Percentiles rank a stretch among this genome's conserved stretches.
Evolutionary conservation across 1,140 invertebrate genomes (phyloP).

Genomic region (Macrosteles quadrilineatus): DNA sequence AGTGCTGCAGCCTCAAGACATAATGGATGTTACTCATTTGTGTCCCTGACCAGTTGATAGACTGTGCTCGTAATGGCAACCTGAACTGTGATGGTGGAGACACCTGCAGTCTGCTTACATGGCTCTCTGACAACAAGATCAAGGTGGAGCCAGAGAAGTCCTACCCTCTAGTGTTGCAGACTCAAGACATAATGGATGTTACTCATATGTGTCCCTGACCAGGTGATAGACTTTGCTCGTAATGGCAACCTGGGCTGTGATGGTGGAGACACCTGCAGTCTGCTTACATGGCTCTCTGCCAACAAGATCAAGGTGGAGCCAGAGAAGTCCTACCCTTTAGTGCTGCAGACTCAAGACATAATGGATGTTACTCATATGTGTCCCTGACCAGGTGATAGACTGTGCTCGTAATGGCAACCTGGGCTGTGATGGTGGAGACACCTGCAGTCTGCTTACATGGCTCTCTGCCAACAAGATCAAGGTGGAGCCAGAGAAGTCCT

Average conservation of each 20-base stretch:
- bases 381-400: too few relatives aligned
- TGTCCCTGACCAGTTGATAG: too few relatives aligned
- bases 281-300: conserved; percentile 67
- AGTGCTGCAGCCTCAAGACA: conserved; percentile 52
- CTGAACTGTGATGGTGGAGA: conserved; percentile 80
- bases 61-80: conserved; percentile 70
- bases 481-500: conserved; percentile 55
- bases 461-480: conserved; percentile 58
- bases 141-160: conserved; percentile 56
- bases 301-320: conserved; percentile 59
- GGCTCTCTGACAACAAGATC: conserved; percentile 64
- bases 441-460: conserved; percentile 73
- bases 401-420: conserved; percentile 71
- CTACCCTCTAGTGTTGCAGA: conserved; percentile 16
- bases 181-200: too few relatives aligned
- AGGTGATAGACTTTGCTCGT: too few relatives aligned
- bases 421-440: conserved; percentile 82
- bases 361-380: too few relatives aligned
- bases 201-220: too few relatives aligned
- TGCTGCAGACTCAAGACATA: conserved; percentile 8
- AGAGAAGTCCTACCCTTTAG: conserved; percentile 47
- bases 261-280: conserved; percentile 78
- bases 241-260: conserved; percentile 73
- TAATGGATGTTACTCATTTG: too few relatives aligned
- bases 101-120: conserved; percentile 72